phyloP scores from a whole-genome alignment of 2,888 invertebrate species.

The Cordilura impudica region DNA sequence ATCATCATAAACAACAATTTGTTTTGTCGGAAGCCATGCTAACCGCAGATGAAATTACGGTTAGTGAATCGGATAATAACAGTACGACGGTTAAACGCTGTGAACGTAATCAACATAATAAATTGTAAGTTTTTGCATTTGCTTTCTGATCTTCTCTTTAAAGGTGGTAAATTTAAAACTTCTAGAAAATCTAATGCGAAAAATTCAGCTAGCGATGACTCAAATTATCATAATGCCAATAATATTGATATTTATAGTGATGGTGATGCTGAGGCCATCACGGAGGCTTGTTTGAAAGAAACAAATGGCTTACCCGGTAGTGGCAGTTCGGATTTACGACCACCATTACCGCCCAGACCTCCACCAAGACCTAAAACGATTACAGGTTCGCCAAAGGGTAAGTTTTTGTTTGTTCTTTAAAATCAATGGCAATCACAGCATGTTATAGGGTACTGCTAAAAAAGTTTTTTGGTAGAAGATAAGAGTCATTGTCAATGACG shows the following conservation, averaged over 20 bases:
- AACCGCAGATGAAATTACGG: conserved; percentile 73
- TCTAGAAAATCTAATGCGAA: conserved; percentile 52
- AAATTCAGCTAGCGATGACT: conserved; percentile 51
- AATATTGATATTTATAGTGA: conserved; percentile 73
- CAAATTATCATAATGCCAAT: conserved; percentile 65
- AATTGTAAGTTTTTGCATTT: conserved; percentile 9
- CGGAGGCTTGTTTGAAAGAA: conserved; percentile 70
- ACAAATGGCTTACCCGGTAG: conserved; percentile 64
- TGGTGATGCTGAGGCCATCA: conserved; percentile 65
- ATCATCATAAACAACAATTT: conserved; percentile 47
- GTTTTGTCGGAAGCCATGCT: conserved; percentile 67
- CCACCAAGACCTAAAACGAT: conserved; percentile 72
- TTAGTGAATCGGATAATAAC: conserved; percentile 74
- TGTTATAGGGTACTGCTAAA: too few relatives aligned
- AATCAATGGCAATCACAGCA: conserved; percentile 24
- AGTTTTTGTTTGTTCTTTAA: conserved; percentile 42
- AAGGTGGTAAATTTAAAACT: background rate
- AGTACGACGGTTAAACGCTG: conserved; percentile 71
- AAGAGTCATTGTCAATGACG: too few relatives aligned
- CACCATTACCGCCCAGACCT: conserved; percentile 77
- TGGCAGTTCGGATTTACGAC: conserved; percentile 70
- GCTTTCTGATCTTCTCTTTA: background rate
- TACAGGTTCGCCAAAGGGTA: conserved; percentile 69
- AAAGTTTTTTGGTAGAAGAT: too few relatives aligned
- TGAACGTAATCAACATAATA: conserved; percentile 51